Base-by-base conservation (phyloP, 1,140 invertebrate genomes). In the Papilio machaon region DNA sequence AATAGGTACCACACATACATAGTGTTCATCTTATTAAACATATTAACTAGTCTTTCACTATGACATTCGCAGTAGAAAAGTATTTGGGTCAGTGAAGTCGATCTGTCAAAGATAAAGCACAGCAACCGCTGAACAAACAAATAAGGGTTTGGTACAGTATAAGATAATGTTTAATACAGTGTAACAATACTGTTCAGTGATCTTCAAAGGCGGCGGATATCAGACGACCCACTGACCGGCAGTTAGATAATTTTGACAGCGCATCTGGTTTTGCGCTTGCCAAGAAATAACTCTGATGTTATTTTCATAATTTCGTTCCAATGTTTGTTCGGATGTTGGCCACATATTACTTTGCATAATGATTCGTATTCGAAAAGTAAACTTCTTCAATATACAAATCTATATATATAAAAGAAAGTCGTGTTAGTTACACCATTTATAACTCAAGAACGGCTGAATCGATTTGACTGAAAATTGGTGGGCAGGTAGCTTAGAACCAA, bases 201-300 rank as follows among this genome's bases (percentile, higher is more conserved):
- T 70, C 30, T 35, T 70, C 64, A 70, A 70, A 70, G 64, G 64
- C 64, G 64, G 64, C 64, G 64, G 64, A 70, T 70, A 70, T 38
- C 64, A 23, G 11, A 30, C 13, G 64, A 70, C 64, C 64, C 30
- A 70, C 64, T 70, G 64, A 70, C 64, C 64, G 30, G 64, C 11
- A 70, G 64, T 70, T 70, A 70, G 64, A 70, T 70, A 70, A 70
- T 70, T 70, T 70, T 70, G 64, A 70, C 64, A 70, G 30, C 23
- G 64, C 64, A 70, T 70, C 64, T 70, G 64, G 64, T 70, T 70
- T 70, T 70, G 13, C 64, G 64, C 64, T 70, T 70, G 64, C 64
- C 64, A 70, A 70, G 64, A 70, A 35, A 70, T 70, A 70, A 15
- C 30, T 70, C 64, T 11, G 64, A 35, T 70, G 64, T 70, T 70